A percentile compares a stretch with the other conserved stretches of the same genome.
Evolutionary conservation across 1,140 invertebrate genomes (phyloP).

Genomic region (Hyposmocoma kahamanoa): DNA sequence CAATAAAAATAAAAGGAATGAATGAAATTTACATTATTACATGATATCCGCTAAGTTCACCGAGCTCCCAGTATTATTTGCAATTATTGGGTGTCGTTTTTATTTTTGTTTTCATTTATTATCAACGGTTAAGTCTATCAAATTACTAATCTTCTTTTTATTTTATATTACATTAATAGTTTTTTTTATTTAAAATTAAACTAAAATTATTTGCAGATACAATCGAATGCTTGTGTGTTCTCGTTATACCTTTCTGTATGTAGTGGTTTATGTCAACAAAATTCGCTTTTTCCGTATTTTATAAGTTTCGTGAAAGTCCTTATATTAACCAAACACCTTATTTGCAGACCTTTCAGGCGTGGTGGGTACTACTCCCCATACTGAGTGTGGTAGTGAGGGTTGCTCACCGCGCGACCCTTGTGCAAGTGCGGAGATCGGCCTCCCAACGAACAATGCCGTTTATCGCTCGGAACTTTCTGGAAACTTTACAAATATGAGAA

Average conservation of each 20-base stretch:
- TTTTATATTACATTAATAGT: background rate
- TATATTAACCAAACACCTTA: slow-evolving; percentile 42
- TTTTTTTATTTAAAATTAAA: background rate
- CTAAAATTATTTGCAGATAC: background rate
- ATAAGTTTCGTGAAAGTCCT: background rate
- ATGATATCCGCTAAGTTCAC: too few species aligned
- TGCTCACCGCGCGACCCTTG: slow-evolving; percentile 25
- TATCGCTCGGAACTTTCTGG: slow-evolving; percentile 7
- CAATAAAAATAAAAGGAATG: too few species aligned
- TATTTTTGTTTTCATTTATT: too few species aligned
- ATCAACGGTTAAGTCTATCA: too few species aligned
- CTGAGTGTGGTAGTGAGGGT: slow-evolving; percentile 60
- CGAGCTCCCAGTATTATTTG: too few species aligned
- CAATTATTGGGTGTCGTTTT: background rate
- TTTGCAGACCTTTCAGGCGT: slow-evolving; percentile 59
- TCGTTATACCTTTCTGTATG: background rate
- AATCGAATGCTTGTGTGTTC: background rate
- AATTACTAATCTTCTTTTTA: background rate
- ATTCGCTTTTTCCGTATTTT: background rate
- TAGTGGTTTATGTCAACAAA: background rate
- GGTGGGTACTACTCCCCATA: slow-evolving; percentile 54
- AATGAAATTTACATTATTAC: too few species aligned
- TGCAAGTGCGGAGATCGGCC: slow-evolving; percentile 30
- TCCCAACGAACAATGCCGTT: slow-evolving; percentile 17
- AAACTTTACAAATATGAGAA: background rate